Percentiles rank a stretch among this genome's conserved stretches.
phyloP scores from a whole-genome alignment of 2,797 vertebrate genomes.

The Bovichtus diacanthus region DNA sequence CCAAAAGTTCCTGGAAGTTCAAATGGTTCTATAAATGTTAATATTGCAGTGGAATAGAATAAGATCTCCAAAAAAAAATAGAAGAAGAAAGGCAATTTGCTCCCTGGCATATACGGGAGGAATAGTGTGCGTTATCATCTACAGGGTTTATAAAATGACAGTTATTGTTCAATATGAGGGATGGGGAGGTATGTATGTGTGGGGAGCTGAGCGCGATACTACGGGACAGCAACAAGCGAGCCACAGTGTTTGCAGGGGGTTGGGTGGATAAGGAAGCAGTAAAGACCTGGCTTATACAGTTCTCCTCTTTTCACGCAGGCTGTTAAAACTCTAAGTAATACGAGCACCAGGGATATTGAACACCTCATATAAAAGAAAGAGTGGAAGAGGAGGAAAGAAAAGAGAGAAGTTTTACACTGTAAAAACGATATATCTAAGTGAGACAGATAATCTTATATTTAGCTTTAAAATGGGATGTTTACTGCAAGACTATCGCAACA shows the following conservation, averaged over 20 bases:
- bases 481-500: background rate
- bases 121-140: constrained; percentile 16
- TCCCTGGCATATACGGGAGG: constrained; percentile 5
- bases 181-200: constrained; percentile 13
- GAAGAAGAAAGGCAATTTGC: constrained; percentile 15
- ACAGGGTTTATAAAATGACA: constrained; percentile 46
- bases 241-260: constrained; percentile 40
- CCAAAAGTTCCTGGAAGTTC: constrained; percentile 13
- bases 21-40: constrained; percentile 30
- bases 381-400: constrained; percentile 1
- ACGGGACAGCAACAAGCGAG: constrained; percentile 50
- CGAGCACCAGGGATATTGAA: constrained; percentile 31
- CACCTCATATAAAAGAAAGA: constrained; percentile 26
- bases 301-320: constrained; percentile 50
- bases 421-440: background rate
- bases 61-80: background rate
- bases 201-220: constrained; percentile 36
- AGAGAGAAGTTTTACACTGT: constrained; percentile 12
- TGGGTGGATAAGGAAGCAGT: constrained; percentile 54
- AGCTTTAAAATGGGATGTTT: background rate
- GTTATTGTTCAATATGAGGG: constrained; percentile 51
- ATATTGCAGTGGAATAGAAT: background rate
- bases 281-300: constrained; percentile 58
- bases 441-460: background rate
- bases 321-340: constrained; percentile 51